Evolutionary conservation across 2,888 invertebrate genomes (phyloP), one percentile per base, ranked within the genome.

Genomic region (Lasioglossum vierecki): DNA sequence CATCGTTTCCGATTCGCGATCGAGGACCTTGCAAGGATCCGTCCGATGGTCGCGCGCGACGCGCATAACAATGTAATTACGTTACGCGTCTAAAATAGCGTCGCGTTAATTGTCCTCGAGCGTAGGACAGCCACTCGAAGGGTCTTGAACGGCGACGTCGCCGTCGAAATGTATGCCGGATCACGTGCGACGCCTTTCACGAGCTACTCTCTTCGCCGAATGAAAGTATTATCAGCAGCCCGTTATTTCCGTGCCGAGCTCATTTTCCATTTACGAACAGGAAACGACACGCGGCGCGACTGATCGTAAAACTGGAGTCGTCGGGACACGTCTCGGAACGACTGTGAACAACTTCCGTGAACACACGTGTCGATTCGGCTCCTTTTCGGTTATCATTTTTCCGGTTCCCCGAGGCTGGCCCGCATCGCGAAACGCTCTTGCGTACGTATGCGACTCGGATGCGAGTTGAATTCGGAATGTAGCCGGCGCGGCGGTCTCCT

Each of bases 401-500:
- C 26, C 60, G 30, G 60, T 26, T 30, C 6, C 6, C 60, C 2
- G 26, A 30, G 60, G 18, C 35, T 18, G 18, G 66, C 66, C 35
- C 66, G 68, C 39, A 68, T 35, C 22, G 68, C 4, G 0, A 22
- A 68, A 68, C 39, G n/a, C 22, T 53, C 68, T 41, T 68, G 39
- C 72, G 71, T 79, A 66, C 22, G 71, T 72, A 66, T n/a, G 63
- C 26, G 18, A 35, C 76, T 46, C n/a, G 60, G 49, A 83, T 84
- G 80, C 75, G 68, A 83, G 81, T 85, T 76, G 87, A 91, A 91
- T 91, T 88, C 79, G 75, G 76, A 87, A 90, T 77, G 83, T 77
- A 74, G 66, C 35, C 82, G 83, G 76, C 57, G 79, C 71, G 60
- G 26, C 60, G 30, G 68, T 91, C 80, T 80, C 90, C 90, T 90